Evolutionary conservation across 2,888 invertebrate species (phyloP).

Genomic region (Monopis laevigella): DNA sequence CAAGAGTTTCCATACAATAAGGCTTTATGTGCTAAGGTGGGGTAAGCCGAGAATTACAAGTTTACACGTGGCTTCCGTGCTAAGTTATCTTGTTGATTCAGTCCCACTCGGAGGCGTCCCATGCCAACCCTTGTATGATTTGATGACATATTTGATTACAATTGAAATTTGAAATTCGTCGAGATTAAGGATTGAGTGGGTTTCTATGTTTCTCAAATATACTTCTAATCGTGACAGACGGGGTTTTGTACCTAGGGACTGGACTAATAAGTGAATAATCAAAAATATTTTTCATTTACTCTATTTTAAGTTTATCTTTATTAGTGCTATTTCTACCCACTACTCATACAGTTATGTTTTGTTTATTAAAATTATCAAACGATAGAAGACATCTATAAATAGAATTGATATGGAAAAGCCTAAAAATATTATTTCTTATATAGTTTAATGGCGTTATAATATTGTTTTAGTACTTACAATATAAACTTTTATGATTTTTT

Average conservation of each 20-base stretch:
- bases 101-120: neutral
- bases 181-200: constrained; percentile 4
- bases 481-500: no score
- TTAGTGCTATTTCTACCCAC: no score
- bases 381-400: no score
- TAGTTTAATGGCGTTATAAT: no score
- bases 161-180: constrained; percentile 9
- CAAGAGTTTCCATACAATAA: neutral
- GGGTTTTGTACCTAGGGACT: neutral
- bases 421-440: no score
- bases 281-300: no score
- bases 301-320: no score
- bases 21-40: neutral
- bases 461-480: no score
- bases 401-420: no score
- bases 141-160: constrained; percentile 15
- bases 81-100: constrained; percentile 10
- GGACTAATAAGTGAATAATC: no score
- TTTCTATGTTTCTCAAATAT: constrained; percentile 4
- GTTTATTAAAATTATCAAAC: no score
- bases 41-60: constrained; percentile 7
- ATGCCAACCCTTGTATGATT: constrained; percentile 10
- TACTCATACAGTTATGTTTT: no score
- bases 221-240: constrained; percentile 3
- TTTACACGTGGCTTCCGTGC: constrained; percentile 3